Percentiles rank a stretch among this genome's conserved stretches.
Conservation (phyloP, 2,888 invertebrate genomes). For the Leptogaster cylindrica region DNA sequence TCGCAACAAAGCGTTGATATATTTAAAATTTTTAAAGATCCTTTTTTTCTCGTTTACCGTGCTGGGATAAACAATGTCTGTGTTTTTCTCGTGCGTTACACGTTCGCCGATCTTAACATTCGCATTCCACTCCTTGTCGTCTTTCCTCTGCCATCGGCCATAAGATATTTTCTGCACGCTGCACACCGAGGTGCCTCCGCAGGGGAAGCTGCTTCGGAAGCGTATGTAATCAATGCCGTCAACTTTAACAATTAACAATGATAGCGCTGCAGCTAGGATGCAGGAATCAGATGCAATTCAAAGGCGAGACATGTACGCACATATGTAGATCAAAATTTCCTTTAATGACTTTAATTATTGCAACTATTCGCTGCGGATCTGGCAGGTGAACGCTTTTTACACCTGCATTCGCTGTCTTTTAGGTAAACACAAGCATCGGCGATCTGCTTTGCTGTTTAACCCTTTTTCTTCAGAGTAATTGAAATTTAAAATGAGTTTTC, state of each 20-base stretch:
- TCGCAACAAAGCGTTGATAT: constrained; percentile 38
- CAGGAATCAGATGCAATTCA: too few species aligned
- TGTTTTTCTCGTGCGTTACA: neutral
- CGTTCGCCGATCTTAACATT: neutral
- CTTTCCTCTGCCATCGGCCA: neutral
- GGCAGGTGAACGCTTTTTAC: too few species aligned
- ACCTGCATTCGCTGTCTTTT: too few species aligned
- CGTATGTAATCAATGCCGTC: constrained; percentile 35
- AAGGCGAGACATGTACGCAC: too few species aligned
- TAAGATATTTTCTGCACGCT: neutral
- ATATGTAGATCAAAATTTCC: too few species aligned
- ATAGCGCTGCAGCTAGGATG: too few species aligned
- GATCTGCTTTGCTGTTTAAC: too few species aligned
- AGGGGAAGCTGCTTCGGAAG: neutral
- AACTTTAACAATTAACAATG: constrained; percentile 33
- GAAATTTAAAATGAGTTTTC: too few species aligned
- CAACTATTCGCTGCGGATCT: too few species aligned
- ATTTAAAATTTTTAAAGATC: constrained; percentile 38
- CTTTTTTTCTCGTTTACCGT: constrained; percentile 7
- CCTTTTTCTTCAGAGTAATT: too few species aligned
- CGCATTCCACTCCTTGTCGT: constrained; percentile 16
- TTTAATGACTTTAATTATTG: too few species aligned
- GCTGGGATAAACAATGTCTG: neutral
- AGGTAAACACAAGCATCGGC: too few species aligned
- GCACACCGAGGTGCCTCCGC: neutral